phyloP scores from a whole-genome alignment of 2,113 vertebrate genomes.

The Chrysochloris asiatica region DNA sequence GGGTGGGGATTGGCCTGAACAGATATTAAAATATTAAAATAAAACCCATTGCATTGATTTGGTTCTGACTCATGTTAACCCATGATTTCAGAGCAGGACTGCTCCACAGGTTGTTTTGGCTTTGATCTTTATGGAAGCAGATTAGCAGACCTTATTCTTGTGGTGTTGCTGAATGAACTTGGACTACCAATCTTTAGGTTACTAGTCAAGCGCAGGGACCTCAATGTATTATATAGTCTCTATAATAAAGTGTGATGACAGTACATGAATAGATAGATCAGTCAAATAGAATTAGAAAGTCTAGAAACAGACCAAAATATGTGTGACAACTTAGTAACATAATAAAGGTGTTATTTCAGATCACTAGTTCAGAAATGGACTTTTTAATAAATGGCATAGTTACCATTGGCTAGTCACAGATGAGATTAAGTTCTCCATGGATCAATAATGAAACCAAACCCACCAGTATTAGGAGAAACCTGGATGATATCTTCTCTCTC shows the following conservation, averaged over 20 bases:
- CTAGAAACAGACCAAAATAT: not conserved
- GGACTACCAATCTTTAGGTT: not conserved
- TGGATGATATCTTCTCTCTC: not conserved
- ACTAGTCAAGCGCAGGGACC: not conserved
- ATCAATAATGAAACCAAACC: not conserved
- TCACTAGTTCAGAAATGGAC: not conserved
- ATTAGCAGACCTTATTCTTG: too few relatives aligned
- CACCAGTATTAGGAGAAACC: not conserved
- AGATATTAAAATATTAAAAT: too few relatives aligned
- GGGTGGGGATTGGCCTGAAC: too few relatives aligned
- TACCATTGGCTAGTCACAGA: not conserved
- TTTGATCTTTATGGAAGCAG: not conserved
- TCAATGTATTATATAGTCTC: not conserved
- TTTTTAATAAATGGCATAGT: not conserved
- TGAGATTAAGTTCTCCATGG: not conserved
- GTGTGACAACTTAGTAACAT: not conserved
- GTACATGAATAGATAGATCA: not conserved
- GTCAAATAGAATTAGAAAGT: not conserved
- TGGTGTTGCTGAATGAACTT: not conserved
- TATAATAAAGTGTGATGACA: not conserved
- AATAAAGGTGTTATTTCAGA: not conserved
- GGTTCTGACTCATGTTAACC: too few relatives aligned
- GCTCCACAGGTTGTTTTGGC: not conserved
- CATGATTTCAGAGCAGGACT: too few relatives aligned
- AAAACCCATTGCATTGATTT: too few relatives aligned